Evolutionary conservation across 23 tunicate species (phyloP).

Genomic region (Phallusia fumigata): DNA sequence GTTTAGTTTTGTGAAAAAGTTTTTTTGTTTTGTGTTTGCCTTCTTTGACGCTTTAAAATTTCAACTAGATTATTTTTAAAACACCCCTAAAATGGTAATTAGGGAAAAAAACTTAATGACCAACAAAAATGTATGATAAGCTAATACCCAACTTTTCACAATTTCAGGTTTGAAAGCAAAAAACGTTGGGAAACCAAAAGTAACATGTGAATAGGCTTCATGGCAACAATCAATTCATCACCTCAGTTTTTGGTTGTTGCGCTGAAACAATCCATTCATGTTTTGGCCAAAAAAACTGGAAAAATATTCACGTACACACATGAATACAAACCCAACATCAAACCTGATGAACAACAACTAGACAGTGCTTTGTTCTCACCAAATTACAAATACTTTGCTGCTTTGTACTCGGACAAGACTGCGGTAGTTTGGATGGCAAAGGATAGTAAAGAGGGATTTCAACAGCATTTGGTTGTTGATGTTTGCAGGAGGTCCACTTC

Average conservation of each 20-base stretch:
- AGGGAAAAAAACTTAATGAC: no score
- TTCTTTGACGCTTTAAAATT: no score
- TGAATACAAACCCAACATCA: constrained; percentile 9
- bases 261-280: constrained; percentile 13
- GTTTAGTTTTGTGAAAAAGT: no score
- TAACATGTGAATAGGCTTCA: constrained; percentile 61
- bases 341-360: constrained; percentile 16
- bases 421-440: constrained; percentile 22
- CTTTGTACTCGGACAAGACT: constrained; percentile 71
- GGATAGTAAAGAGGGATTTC: constrained; percentile 15
- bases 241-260: constrained; percentile 24
- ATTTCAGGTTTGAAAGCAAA: constrained; percentile 72
- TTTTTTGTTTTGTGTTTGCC: no score
- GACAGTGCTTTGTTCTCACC: constrained; percentile 56
- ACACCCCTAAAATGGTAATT: no score
- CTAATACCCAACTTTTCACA: background rate
- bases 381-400: constrained; percentile 33
- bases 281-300: constrained; percentile 30
- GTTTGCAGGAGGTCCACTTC: constrained; percentile 65
- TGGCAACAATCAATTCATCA: constrained; percentile 48
- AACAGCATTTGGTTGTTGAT: background rate
- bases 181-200: constrained; percentile 87
- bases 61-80: no score
- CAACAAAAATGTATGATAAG: background rate
- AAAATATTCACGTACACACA: constrained; percentile 19